Evolutionary conservation across 2,113 vertebrate species (phyloP), one percentile per base, ranked within the genome.

Genomic region (Poeciliopsis prolifica): DNA sequence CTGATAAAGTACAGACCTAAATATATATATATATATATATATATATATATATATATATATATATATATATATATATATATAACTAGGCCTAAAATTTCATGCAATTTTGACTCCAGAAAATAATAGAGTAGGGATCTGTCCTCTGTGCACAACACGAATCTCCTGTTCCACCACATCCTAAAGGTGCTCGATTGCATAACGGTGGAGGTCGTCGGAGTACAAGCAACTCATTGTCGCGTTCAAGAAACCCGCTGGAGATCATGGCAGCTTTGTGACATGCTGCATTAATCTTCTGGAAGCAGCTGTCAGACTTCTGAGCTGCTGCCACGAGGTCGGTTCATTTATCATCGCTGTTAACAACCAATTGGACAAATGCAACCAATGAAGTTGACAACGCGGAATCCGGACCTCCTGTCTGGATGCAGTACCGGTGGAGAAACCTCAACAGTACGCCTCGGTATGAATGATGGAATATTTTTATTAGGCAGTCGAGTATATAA

Each of bases 401-500:
- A 10, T 2, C 51, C n/a, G 22, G 24, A 58, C 24, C 51, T 58
- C 51, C 22, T 0, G 22, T 58, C 22, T 9, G 8, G 51, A 58
- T 1, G 19, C 19, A 58, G 51, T 10, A 35, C 33, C 61, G 72
- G 61, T 65, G 74, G 69, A 44, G 26, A 70, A 58, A 75, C 64
- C 44, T 75, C 22, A 70, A 85, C 54, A 67, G 65, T 30, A 17
- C 54, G 24, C 11, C 22, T 26, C 67, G n/a, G 70, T 65, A 22
- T 33, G 75, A 54, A 67, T 40, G 17, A 79, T 1, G 29, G 61
- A 35, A 81, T 63, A 61, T 70, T 80, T 88, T 66, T 77, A 68
- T 61, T 64, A 37, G 68, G 73, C 74, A 72, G 72, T 71, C 12
- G 40, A 2, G 48, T 44, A 13, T 65, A 67, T 71, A 70, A 87